A percentile compares a stretch with the other conserved stretches of the same genome.
phyloP scores from a whole-genome alignment of 2,888 invertebrate species.

The Dromius quadrimaculatus region DNA sequence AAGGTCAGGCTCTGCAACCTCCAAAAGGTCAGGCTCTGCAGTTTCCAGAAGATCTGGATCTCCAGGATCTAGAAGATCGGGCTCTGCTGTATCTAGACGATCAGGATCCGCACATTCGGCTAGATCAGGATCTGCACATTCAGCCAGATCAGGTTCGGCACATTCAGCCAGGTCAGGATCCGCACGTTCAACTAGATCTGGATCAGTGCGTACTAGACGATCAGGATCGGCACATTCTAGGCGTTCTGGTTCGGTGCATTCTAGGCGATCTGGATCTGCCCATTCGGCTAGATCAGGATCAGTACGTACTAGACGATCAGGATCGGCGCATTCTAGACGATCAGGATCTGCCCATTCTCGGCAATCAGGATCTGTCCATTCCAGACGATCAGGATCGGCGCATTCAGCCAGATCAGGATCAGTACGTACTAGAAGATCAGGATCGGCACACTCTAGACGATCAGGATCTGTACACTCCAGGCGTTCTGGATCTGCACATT shows the following conservation, averaged over 20 bases:
- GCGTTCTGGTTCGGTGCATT: conserved; percentile 55
- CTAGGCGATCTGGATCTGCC: conserved; percentile 55
- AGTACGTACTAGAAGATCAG: conserved; percentile 58
- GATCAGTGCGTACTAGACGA: conserved; percentile 51
- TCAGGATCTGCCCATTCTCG: conserved; percentile 55
- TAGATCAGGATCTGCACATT: conserved; percentile 47
- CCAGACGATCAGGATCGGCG: conserved; percentile 56
- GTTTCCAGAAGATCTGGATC: conserved; percentile 68
- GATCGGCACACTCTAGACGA: conserved; percentile 56
- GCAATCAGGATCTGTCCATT: conserved; percentile 55
- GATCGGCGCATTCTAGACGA: conserved; percentile 54
- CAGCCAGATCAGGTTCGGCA: conserved; percentile 47
- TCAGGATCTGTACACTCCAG: conserved; percentile 56
- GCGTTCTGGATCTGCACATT: conserved; percentile 53
- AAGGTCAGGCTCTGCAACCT: conserved; percentile 60
- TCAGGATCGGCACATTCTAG: conserved; percentile 55
- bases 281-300: conserved; percentile 23
- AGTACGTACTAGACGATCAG: conserved; percentile 54
- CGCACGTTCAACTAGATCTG: conserved; percentile 45
- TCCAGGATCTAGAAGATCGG: conserved; percentile 62
- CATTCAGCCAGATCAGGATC: conserved; percentile 57
- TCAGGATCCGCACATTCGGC: conserved; percentile 53
- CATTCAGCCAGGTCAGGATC: conserved; percentile 54
- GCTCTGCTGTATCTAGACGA: conserved; percentile 58
- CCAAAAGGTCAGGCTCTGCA: conserved; percentile 62